These are phyloP conservation scores for Anagrus nilaparvatae DNA, from an alignment of 1,140 invertebrate genomes.

Conservation along the genomic window DNA sequence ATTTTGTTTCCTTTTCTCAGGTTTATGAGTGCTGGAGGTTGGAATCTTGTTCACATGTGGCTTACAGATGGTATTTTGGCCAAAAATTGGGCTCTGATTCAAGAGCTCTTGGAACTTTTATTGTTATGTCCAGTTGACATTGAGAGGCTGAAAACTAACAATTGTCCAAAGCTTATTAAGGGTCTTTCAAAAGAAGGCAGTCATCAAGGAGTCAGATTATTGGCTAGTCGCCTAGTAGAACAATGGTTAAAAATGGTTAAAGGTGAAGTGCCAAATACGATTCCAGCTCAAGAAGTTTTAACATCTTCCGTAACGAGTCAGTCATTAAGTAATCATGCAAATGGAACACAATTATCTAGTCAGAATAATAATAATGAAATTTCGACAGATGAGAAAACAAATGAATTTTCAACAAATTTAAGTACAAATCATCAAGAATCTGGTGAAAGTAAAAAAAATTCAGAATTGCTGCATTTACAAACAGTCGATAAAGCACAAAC, in stretches of 20 bases:
- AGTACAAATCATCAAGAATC: slow-evolving; percentile 17
- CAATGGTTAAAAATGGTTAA: slow-evolving; percentile 84
- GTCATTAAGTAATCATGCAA: slow-evolving; percentile 7
- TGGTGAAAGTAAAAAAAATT: slow-evolving; percentile 20
- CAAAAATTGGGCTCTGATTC: slow-evolving; percentile 76
- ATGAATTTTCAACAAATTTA: slow-evolving; percentile 6
- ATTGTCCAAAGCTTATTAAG: slow-evolving; percentile 84
- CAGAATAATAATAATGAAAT: slow-evolving; percentile 15
- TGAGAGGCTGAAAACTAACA: slow-evolving; percentile 79
- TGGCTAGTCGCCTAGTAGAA: slow-evolving; percentile 75
- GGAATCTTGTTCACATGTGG: slow-evolving; percentile 82
- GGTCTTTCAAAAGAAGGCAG: slow-evolving; percentile 72
- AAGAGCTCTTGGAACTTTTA: slow-evolving; percentile 75
- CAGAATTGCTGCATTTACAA: background rate
- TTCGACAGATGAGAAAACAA: slow-evolving; percentile 7
- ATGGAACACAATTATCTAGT: slow-evolving; percentile 10
- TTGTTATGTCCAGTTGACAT: slow-evolving; percentile 79
- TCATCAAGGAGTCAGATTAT: slow-evolving; percentile 57
- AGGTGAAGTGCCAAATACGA: slow-evolving; percentile 41
- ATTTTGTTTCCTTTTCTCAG: slow-evolving; percentile 34
- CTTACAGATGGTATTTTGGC: slow-evolving; percentile 71
- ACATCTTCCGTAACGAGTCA: slow-evolving; percentile 9
- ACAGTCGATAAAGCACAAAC: slow-evolving; percentile 11
- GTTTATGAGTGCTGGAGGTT: slow-evolving; percentile 84
- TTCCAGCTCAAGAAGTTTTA: slow-evolving; percentile 5